Evolutionary conservation across 2,888 invertebrate species (phyloP), one percentile per base, ranked within the genome.

Genomic region (Cantharis flavilabris): DNA sequence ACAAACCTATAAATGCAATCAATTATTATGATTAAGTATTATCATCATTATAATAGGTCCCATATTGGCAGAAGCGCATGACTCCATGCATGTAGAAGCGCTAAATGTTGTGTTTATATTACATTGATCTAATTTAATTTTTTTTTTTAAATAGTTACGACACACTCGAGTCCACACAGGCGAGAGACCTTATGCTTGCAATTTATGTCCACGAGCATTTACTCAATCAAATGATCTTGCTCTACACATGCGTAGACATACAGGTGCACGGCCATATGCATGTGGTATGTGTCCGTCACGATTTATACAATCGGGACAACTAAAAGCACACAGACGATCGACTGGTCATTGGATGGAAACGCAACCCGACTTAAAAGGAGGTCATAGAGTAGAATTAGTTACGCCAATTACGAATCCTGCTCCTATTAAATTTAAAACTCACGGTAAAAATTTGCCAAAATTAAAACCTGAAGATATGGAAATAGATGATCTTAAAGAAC

Each of bases 141-240:
- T 71, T 71, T n/a, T n/a, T 69, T 79, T 78, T 77, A 81, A 85
- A 20, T 78, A 89, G 88, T 81, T 89, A 63, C 84, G 89, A 33
- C 89, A 89, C 79, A 88, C 88, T 16, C 81, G 89, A 70, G 89
- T 89, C 2, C 89, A 89, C 76, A 89, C 89, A 1, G 89, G 89
- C 0, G 89, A 89, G 82, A 86, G 89, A 9, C 89, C 89, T 0
- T 89, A 89, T 80, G 88, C 88, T 1, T 89, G 88, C 81, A 88
- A 86, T 76, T 85, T 88, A 63, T 89, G 89, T 78, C 87, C 87
- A 13, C 84, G 88, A 14, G 89, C 88, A 2, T 94, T 94, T 85
- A 92, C 93, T 0, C 94, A 94, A 86, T 94, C 93, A 71, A 94
- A 94, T 85, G 94, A 94, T 83, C 87, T 94, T 70, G 93, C 93